Conservation (phyloP, 2,113 vertebrate genomes). For the Corythaeola cristata region DNA sequence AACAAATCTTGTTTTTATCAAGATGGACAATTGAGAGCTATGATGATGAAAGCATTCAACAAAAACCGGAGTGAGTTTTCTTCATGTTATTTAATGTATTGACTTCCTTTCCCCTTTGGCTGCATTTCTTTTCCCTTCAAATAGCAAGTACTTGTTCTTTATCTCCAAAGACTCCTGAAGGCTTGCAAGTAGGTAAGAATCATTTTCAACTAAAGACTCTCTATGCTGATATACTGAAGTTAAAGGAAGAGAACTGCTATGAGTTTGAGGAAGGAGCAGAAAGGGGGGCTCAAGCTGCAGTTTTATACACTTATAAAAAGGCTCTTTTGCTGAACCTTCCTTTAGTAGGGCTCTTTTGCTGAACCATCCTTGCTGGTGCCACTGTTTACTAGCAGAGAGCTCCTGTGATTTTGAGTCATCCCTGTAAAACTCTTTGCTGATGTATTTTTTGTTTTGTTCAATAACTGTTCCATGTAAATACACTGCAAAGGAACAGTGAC, state of each 20-base stretch:
- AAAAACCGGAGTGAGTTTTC: neutral
- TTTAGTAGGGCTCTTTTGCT: neutral
- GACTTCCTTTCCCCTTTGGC: neutral
- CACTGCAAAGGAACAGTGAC: neutral
- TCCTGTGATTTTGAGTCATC: neutral
- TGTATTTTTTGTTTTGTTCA: neutral
- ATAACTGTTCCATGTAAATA: neutral
- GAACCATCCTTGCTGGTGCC: neutral
- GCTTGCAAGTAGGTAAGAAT: neutral
- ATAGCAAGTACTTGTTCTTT: neutral
- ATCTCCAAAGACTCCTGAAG: neutral
- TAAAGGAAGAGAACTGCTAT: neutral
- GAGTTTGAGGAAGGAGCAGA: neutral
- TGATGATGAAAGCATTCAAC: neutral
- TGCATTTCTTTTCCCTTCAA: neutral
- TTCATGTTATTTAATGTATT: neutral
- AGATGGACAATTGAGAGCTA: neutral
- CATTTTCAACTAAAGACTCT: neutral
- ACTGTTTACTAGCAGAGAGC: neutral
- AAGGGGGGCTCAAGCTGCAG: accelerated
- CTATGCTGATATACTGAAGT: neutral
- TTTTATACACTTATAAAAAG: neutral
- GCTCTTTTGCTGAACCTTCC: neutral
- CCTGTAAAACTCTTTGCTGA: neutral
- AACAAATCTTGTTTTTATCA: neutral